These are phyloP conservation scores for Camelus bactrianus DNA, from an alignment of 2,113 vertebrate genomes.

Conservation along the genomic window DNA sequence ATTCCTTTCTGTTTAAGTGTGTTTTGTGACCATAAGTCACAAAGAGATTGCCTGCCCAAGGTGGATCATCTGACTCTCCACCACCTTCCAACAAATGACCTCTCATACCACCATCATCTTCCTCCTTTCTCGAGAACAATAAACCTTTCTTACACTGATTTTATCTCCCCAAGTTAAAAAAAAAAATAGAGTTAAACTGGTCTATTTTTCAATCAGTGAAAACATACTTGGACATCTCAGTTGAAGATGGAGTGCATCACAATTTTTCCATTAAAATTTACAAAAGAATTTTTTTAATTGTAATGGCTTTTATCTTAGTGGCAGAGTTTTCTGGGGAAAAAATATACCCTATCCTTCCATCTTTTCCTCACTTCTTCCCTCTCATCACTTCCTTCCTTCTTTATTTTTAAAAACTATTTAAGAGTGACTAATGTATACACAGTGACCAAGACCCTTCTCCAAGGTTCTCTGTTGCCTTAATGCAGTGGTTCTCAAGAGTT, in stretches of 20 bases:
- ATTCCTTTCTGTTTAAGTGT: constrained; percentile 12
- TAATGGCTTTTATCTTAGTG: not conserved
- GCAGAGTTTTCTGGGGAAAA: not conserved
- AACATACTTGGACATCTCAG: not conserved
- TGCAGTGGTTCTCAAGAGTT: not conserved
- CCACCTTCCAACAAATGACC: not conserved
- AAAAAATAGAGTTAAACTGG: not conserved
- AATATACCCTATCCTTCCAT: not conserved
- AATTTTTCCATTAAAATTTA: constrained; percentile 5
- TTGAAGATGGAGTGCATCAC: not conserved
- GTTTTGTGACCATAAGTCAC: not conserved
- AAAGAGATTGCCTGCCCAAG: not conserved
- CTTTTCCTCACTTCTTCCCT: not conserved
- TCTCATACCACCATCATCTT: not conserved
- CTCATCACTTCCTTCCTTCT: not conserved
- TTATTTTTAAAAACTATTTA: constrained; percentile 15
- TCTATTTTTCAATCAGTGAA: not conserved
- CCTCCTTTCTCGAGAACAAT: not conserved
- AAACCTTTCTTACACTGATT: not conserved
- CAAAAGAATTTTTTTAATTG: not conserved
- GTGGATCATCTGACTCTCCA: not conserved
- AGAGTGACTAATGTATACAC: not conserved
- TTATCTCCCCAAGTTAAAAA: not conserved
- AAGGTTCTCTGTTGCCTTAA: not conserved
- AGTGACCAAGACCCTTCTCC: not conserved